These are phyloP conservation scores for Helarctos malayanus DNA, from an alignment of 2,797 vertebrate genomes.

Conservation along the genomic window DNA sequence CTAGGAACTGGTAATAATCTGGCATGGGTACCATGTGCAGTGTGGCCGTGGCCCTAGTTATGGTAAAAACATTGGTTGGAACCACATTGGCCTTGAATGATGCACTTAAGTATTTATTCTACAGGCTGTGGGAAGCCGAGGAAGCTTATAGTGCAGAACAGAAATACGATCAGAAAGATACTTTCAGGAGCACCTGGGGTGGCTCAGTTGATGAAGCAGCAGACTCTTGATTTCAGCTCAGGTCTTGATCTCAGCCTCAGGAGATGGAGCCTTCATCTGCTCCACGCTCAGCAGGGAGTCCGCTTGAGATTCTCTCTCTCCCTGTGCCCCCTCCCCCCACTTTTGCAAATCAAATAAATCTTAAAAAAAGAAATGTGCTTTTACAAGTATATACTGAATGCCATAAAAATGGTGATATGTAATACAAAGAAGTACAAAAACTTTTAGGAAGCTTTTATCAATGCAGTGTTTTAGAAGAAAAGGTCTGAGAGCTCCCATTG, in stretches of 20 bases:
- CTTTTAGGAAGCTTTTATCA: background rate
- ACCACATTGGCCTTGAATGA: background rate
- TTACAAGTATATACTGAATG: background rate
- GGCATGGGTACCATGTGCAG: fast-evolving
- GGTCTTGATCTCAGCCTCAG: background rate
- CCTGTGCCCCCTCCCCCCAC: no score
- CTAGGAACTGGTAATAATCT: background rate
- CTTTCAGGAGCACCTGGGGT: background rate
- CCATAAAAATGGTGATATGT: background rate
- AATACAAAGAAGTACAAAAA: background rate
- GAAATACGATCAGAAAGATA: background rate
- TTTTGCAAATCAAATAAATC: background rate
- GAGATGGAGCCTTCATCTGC: background rate
- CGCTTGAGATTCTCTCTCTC: background rate
- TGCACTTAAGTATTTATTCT: background rate
- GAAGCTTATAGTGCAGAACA: background rate
- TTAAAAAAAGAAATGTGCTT: background rate
- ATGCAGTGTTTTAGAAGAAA: background rate
- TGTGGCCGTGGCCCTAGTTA: background rate
- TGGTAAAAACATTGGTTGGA: background rate
- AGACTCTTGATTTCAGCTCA: background rate
- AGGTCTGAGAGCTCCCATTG: background rate
- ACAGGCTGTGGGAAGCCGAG: no score
- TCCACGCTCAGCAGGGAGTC: background rate
- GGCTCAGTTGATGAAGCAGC: background rate